Evolutionary conservation across 2,113 vertebrate genomes (phyloP).

Genomic region (Elephantulus edwardii): DNA sequence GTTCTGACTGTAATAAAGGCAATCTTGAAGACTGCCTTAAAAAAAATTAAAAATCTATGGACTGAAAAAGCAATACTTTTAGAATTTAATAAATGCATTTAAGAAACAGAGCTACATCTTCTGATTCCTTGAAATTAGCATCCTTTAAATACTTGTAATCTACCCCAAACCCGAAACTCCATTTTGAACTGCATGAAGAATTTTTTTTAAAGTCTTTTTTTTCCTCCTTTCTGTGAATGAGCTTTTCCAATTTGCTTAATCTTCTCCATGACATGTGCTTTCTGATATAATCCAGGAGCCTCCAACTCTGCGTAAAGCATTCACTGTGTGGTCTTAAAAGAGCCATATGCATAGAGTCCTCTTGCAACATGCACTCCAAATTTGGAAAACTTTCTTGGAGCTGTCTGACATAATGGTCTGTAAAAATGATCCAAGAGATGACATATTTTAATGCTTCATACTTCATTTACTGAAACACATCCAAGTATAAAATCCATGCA

Average conservation of each 20-base stretch:
- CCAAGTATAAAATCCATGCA: conserved; percentile 55
- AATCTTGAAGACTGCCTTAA: background rate
- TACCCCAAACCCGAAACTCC: conserved; percentile 45
- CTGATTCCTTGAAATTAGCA: conserved; percentile 9
- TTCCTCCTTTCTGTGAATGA: conserved; percentile 50
- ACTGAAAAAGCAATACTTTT: conserved; percentile 5
- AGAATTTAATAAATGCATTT: conserved; percentile 21
- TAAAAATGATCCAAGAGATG: conserved; percentile 66
- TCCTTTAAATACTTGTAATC: conserved; percentile 35
- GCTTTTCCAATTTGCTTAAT: conserved; percentile 62
- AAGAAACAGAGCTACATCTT: background rate
- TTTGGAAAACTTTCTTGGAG: conserved; percentile 58
- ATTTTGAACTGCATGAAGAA: conserved; percentile 21
- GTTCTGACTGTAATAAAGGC: background rate
- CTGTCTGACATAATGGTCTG: conserved; percentile 55
- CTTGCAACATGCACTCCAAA: conserved; percentile 47
- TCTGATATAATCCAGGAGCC: conserved; percentile 65
- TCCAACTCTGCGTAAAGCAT: conserved; percentile 39
- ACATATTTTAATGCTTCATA: conserved; percentile 60
- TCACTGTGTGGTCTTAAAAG: conserved; percentile 69
- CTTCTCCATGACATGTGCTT: conserved; percentile 59
- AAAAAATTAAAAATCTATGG: background rate
- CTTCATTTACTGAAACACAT: conserved; percentile 46
- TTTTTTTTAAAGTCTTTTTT: background rate
- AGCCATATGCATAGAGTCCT: conserved; percentile 52